Evolutionary conservation across 1,140 invertebrate species (phyloP), one percentile per base, ranked within the genome.

Genomic region (Drosophila subobscura): DNA sequence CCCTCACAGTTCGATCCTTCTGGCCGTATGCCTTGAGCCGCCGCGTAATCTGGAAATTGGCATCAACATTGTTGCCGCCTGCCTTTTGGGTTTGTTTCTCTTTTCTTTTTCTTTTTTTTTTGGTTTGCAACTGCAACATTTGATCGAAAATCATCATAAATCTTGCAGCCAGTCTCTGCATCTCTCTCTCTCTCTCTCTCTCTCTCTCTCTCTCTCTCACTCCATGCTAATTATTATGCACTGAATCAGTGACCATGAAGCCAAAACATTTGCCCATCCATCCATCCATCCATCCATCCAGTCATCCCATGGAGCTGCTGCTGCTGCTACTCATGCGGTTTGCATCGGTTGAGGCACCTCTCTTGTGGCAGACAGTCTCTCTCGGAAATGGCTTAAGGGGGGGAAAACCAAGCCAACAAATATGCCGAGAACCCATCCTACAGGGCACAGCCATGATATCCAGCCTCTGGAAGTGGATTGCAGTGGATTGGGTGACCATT

Each of bases 211-310:
- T 20, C 16, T 20, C 16, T 50, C 60, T 59, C 61, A 22, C 63
- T 59, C 53, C 72, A 65, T 74, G 71, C 53, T 85, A 85, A 85
- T 85, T 85, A 77, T 58, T 77, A 85, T 85, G 81, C 80, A 85
- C 81, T 75, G 77, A 86, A 60, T 78, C 83, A 88, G 73, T 88
- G 81, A 75, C 77, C 81, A 86, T 86, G 81, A 86, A 77, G 81
- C 58, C 56, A 76, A 80, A 16, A 51, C 25, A 45, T 46, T 49
- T 46, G 61, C 52, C 22, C 47, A 52, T 46, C 37, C n/a, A 53
- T 12, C 49, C 16, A 20, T n/a, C 12, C 42, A 56, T n/a, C 44
- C 44, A 23, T 44, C 45, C 22, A 33, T 61, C 41, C 25, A 29
- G 5, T 27, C 47, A 53, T 66, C 29, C 29, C 7, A 29, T 29